phyloP scores from a whole-genome alignment of 2,113 vertebrate species.

The Leptocoma aspasia region DNA sequence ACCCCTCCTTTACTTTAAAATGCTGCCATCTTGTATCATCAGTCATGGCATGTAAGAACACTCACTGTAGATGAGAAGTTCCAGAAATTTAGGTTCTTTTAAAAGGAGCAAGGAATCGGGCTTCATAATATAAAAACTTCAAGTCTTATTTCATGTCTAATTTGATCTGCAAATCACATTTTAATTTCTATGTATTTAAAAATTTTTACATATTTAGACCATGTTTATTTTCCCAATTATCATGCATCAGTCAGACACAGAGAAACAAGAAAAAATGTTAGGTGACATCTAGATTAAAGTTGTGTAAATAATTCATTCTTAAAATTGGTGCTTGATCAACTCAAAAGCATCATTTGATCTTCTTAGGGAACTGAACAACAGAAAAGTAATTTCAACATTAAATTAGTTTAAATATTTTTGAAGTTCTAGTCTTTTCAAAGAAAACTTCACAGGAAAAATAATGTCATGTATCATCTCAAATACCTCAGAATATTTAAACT shows the following conservation, averaged over 20 bases:
- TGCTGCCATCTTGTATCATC: background rate
- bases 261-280: background rate
- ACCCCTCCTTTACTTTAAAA: background rate
- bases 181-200: background rate
- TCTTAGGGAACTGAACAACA: constrained; percentile 1
- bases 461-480: background rate
- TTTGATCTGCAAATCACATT: background rate
- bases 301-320: constrained; percentile 32
- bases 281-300: background rate
- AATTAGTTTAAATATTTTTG: constrained; percentile 7
- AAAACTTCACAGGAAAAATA: constrained; percentile 32
- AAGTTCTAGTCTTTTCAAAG: background rate
- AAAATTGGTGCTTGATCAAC: constrained; percentile 33
- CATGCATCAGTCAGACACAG: background rate
- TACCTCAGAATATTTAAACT: background rate
- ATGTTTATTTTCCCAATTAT: background rate
- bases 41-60: background rate
- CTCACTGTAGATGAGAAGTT: background rate
- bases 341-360: constrained; percentile 47
- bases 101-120: background rate
- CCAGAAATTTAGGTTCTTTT: background rate
- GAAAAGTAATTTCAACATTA: constrained; percentile 41
- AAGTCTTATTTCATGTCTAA: background rate
- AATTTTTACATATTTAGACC: background rate
- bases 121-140: background rate